Conservation (phyloP, 1,140 invertebrate species). For the Coptotermes formosanus region DNA sequence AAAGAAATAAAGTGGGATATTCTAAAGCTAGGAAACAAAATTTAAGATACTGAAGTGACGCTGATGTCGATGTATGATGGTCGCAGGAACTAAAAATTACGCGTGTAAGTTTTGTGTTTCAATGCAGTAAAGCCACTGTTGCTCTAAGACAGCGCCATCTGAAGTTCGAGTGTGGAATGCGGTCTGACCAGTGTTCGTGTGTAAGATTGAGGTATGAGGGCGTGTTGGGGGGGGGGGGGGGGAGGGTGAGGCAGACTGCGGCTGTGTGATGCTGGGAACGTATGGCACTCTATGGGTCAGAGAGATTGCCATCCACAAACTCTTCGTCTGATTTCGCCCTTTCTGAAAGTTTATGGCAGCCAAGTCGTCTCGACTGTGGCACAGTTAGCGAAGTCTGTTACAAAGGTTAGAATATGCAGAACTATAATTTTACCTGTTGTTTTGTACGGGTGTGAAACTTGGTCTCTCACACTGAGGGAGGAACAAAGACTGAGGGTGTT, state of each 20-base stretch:
- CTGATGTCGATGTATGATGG: background rate
- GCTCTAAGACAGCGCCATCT: background rate
- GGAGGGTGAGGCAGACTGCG: background rate
- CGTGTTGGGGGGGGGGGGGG: background rate
- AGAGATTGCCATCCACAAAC: background rate
- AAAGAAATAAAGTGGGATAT: background rate
- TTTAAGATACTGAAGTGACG: background rate
- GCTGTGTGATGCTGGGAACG: background rate
- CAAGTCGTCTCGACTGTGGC: too few relatives aligned
- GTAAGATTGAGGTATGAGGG: background rate
- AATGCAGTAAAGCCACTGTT: background rate
- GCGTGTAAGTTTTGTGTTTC: background rate
- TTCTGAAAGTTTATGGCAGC: background rate
- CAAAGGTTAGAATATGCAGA: too few relatives aligned
- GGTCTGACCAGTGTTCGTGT: constrained; percentile 8
- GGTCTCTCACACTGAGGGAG: too few relatives aligned
- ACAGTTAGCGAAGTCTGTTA: too few relatives aligned
- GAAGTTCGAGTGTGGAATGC: constrained; percentile 2
- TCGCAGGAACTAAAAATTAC: background rate
- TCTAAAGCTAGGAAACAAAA: background rate
- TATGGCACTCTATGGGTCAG: background rate
- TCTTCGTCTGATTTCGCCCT: background rate
- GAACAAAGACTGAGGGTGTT: too few relatives aligned
- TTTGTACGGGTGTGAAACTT: too few relatives aligned
- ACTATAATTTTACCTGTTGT: too few relatives aligned